phyloP scores from a whole-genome alignment of 2,888 invertebrate species.

The Archips xylosteana region DNA sequence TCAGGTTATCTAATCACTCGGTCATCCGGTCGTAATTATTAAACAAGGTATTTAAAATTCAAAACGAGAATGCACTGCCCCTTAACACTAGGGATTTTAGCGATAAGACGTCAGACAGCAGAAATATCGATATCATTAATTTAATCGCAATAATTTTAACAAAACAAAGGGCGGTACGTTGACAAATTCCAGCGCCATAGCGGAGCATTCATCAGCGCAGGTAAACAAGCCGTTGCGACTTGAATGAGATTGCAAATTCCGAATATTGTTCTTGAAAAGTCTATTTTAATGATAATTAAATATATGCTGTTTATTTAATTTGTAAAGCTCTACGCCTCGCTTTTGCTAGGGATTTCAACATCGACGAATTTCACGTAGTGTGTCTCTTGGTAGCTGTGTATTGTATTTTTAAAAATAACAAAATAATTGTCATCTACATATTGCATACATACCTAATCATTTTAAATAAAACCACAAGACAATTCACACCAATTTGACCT shows the following conservation, averaged over 20 bases:
- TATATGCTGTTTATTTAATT: background rate
- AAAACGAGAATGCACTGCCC: background rate
- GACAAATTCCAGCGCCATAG: slow-evolving; percentile 73
- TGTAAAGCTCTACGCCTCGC: background rate
- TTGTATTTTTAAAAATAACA: too few relatives aligned
- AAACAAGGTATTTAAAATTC: background rate
- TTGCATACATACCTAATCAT: too few relatives aligned
- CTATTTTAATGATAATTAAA: slow-evolving; percentile 40
- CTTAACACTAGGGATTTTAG: slow-evolving; percentile 50
- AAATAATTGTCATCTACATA: too few relatives aligned
- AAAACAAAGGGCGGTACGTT: slow-evolving; percentile 74
- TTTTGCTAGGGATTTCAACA: background rate
- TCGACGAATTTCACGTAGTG: too few relatives aligned
- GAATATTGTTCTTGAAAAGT: slow-evolving; percentile 29
- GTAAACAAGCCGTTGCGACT: slow-evolving; percentile 26
- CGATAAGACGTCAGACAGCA: slow-evolving; percentile 70
- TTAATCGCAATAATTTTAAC: slow-evolving; percentile 76
- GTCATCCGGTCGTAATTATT: too few relatives aligned
- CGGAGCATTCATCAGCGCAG: slow-evolving; percentile 60
- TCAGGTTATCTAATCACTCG: too few relatives aligned
- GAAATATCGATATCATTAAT: slow-evolving; percentile 78
- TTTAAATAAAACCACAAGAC: too few relatives aligned
- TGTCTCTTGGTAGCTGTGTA: too few relatives aligned
- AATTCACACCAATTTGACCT: too few relatives aligned
- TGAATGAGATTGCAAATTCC: slow-evolving; percentile 32